Evolutionary conservation across 2,888 invertebrate species (phyloP).

Genomic region (Ichneumoninae sp.): DNA sequence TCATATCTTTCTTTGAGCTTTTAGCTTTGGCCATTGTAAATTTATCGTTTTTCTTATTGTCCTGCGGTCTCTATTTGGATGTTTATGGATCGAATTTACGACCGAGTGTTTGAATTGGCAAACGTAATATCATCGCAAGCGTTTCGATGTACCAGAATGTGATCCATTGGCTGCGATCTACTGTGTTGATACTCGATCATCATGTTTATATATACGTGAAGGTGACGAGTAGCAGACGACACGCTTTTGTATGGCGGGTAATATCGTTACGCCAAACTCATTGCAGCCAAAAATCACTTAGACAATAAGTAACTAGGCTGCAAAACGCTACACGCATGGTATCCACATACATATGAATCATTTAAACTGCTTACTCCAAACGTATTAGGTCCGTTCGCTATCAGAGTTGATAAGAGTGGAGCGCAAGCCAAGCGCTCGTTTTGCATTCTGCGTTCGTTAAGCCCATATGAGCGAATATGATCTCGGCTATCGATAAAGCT

Average conservation of each 20-base stretch:
- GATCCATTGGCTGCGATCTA: not conserved
- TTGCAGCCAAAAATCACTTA: too few species aligned
- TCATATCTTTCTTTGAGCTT: slow-evolving; percentile 52
- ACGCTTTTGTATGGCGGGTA: not conserved
- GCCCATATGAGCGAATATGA: too few species aligned
- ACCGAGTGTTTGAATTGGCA: not conserved
- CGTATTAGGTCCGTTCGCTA: too few species aligned
- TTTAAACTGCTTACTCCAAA: too few species aligned
- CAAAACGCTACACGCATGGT: too few species aligned
- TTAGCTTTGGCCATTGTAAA: slow-evolving; percentile 20
- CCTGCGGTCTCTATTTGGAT: not conserved
- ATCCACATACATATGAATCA: too few species aligned
- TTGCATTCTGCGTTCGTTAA: too few species aligned
- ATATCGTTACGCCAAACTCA: too few species aligned
- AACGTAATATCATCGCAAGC: not conserved
- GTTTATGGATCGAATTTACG: not conserved
- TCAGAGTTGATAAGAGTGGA: too few species aligned
- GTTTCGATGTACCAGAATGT: not conserved
- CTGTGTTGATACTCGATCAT: not conserved
- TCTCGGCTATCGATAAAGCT: too few species aligned
- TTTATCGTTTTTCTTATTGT: not conserved
- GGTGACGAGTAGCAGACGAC: not conserved
- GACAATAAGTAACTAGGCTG: too few species aligned
- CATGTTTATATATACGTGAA: not conserved
- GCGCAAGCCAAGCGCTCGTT: too few species aligned